Base-by-base conservation (phyloP, 2,113 vertebrate genomes). In the Vulpes ferrilata region DNA sequence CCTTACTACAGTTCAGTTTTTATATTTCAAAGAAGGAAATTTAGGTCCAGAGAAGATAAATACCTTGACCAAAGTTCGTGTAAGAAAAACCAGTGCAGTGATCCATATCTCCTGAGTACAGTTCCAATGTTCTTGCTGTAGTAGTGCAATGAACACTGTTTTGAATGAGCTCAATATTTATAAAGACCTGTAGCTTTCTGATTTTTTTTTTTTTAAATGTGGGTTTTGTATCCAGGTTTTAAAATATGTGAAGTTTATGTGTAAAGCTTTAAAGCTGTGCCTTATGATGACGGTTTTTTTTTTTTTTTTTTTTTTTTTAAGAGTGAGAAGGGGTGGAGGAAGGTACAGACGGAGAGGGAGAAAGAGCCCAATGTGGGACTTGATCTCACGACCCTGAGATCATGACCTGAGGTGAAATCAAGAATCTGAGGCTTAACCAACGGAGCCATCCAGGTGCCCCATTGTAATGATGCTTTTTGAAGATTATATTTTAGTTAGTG, bases 21-120 rank as follows among this genome's bases (percentile, higher is more conserved):
- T 73, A 35, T 65, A 80, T 90, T 90, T 90, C 48, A 74, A 48
- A 73, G 73, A 79, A 53, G 62, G 16, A 94, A 93, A 90, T 79
- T 81, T 19, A 90, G 15, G 53, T 59, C 60, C 7, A 22, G 57
- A 96, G 30, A 81, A 59, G 27, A 60, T 32, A 94, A 76, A 73
- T 79, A 73, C 53, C 53, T 71, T 85, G 79, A 73, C 73, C 30
- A 91, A 74, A 82, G 13, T 62, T 93, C 51, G 1, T 64, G 20
- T 73, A n/a, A 65, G 51, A 94, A 71, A 65, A 79, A 15, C 69
- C 53, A 11, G 19, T 89, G 7, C 7, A 43, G 23, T 90, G 73
- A 93, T 73, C 43, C 38, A 38, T 32, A 53, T 60, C 69, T 80
- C 55, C n/a, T 57, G 79, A 27, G 25, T 74, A 55, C n/a, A 60